Evolutionary conservation across 2,113 vertebrate genomes (phyloP).

Genomic region (Carassius carassius): DNA sequence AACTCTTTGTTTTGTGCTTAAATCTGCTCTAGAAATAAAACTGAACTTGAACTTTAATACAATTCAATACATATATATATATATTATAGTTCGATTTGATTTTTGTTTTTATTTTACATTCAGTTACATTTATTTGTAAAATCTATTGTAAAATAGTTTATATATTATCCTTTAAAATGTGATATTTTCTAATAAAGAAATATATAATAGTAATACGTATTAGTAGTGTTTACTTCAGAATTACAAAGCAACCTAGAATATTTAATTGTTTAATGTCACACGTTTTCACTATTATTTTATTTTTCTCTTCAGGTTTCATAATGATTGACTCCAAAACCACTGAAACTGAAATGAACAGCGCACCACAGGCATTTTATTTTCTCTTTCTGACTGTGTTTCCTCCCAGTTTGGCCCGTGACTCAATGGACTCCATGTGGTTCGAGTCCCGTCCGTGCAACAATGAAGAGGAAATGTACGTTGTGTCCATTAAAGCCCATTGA

Average conservation of each 20-base stretch:
- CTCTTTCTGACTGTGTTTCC: neutral
- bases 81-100: no score
- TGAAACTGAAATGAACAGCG: neutral
- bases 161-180: no score
- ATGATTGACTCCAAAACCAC: neutral
- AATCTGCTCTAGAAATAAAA: no score
- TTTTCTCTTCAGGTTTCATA: neutral
- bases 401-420: constrained; percentile 1
- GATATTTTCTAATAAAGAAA: no score
- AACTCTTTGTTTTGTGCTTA: no score
- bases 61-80: no score
- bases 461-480: constrained; percentile 29
- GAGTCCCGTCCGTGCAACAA: constrained; percentile 14
- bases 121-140: no score
- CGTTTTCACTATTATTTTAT: no score
- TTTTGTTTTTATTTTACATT: no score
- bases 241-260: neutral
- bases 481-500: constrained; percentile 22
- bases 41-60: no score
- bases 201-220: neutral
- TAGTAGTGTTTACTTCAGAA: neutral
- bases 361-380: neutral
- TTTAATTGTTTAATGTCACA: neutral
- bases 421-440: constrained; percentile 21
- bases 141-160: no score